These are phyloP conservation scores for Phlogophora meticulosa DNA, from an alignment of 2,888 invertebrate genomes.

Conservation along the genomic window DNA sequence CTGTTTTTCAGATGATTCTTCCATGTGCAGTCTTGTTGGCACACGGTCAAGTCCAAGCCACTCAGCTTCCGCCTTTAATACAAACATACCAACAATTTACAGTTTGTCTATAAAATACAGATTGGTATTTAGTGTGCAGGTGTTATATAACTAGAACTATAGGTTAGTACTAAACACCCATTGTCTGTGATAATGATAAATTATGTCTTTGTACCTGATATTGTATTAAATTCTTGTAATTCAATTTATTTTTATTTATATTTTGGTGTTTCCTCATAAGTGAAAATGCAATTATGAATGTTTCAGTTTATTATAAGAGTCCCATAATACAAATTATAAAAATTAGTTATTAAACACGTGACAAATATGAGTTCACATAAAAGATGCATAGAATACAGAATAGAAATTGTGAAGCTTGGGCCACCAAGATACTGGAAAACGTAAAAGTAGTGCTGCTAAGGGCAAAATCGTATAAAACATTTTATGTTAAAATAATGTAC, in stretches of 20 bases:
- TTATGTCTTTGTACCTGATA: constrained; percentile 68
- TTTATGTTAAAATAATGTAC: constrained; percentile 3
- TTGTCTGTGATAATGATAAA: constrained; percentile 74
- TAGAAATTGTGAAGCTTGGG: constrained; percentile 2
- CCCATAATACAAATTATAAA: constrained; percentile 71
- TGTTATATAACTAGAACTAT: constrained; percentile 55
- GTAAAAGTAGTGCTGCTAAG: constrained; percentile 5
- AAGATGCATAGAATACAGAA: constrained; percentile 39
- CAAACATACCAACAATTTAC: constrained; percentile 85
- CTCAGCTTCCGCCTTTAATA: constrained; percentile 91
- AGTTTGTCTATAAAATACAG: constrained; percentile 73
- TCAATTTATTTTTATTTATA: constrained; percentile 34
- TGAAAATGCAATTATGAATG: constrained; percentile 76
- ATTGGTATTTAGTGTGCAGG: constrained; percentile 70
- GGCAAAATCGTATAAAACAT: constrained; percentile 19
- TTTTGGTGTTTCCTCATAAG: constrained; percentile 56
- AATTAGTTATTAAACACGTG: constrained; percentile 53
- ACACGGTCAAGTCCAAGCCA: constrained; percentile 93
- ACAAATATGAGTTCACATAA: constrained; percentile 32
- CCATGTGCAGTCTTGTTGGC: constrained; percentile 92
- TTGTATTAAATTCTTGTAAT: constrained; percentile 64
- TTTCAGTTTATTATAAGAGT: constrained; percentile 74
- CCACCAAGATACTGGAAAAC: constrained; percentile 18
- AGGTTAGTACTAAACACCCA: constrained; percentile 42
- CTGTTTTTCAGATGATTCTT: constrained; percentile 90